Conservation (phyloP, 2,113 vertebrate genomes). For the Pollachius pollachius region DNA sequence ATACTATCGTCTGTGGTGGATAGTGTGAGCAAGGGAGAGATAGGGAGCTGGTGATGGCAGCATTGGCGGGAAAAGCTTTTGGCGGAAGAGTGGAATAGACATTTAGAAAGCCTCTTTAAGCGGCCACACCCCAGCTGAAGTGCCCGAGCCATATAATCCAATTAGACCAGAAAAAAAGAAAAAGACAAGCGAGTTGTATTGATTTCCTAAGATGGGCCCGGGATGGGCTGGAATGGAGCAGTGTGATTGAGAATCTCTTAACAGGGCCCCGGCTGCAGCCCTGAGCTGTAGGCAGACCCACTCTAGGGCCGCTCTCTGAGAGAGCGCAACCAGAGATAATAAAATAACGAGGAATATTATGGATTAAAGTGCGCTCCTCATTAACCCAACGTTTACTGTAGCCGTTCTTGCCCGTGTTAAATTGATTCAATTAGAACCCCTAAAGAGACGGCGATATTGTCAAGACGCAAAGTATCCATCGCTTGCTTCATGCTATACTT, state of each 20-base stretch:
- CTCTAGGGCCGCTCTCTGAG: neutral
- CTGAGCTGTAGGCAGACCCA: neutral
- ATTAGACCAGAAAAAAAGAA: conserved; percentile 46
- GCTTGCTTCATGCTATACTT: neutral
- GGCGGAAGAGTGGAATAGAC: conserved; percentile 50
- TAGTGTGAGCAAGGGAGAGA: neutral
- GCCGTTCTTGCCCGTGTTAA: too few species aligned
- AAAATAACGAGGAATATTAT: too few species aligned
- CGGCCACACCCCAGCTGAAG: conserved; percentile 63
- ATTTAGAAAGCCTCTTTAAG: conserved; percentile 46
- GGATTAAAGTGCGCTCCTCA: too few species aligned
- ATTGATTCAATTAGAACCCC: too few species aligned
- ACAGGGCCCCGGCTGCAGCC: conserved; percentile 26
- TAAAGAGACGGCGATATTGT: neutral
- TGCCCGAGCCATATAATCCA: conserved; percentile 62
- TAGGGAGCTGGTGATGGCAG: neutral
- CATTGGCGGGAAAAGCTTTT: too few species aligned
- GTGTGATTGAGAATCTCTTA: conserved; percentile 51
- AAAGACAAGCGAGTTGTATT: conserved; percentile 59
- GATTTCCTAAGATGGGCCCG: conserved; percentile 62
- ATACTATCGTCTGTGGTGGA: conserved; percentile 4
- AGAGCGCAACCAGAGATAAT: too few species aligned
- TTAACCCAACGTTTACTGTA: too few species aligned
- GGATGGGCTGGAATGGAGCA: conserved; percentile 25
- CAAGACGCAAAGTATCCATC: neutral